Evolutionary conservation across 2,888 invertebrate genomes (phyloP).

Genomic region (Laothoe populi): DNA sequence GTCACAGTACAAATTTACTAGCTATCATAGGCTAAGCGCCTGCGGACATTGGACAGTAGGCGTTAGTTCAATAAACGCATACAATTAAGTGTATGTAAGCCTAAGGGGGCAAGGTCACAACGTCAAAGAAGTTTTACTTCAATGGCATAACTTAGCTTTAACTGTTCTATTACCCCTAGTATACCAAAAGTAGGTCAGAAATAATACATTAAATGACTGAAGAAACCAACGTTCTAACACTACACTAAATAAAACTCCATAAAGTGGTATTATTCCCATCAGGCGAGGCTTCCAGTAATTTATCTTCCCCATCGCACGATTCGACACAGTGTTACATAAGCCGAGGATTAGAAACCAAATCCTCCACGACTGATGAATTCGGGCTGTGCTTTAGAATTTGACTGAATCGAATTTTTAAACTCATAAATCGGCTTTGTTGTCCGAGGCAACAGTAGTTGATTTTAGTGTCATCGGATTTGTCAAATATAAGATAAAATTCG

Average conservation of each 20-base stretch:
- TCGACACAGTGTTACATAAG: constrained; percentile 17
- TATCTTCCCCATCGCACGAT: constrained; percentile 16
- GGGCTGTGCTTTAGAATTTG: neutral
- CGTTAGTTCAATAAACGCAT: constrained; percentile 13
- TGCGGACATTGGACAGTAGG: neutral
- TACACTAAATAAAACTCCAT: constrained; percentile 20
- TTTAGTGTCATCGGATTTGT: constrained; percentile 18
- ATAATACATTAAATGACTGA: too few species aligned
- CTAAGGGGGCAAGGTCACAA: neutral
- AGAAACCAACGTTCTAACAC: too few species aligned
- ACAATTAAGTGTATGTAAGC: neutral
- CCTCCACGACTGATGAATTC: constrained; percentile 15
- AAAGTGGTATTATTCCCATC: constrained; percentile 10
- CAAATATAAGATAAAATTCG: neutral
- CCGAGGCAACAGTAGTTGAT: neutral
- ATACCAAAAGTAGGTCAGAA: too few species aligned
- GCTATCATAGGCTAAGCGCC: constrained; percentile 24
- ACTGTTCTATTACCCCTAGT: too few species aligned
- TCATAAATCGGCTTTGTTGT: constrained; percentile 18
- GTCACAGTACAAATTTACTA: constrained; percentile 66
- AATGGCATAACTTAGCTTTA: too few species aligned
- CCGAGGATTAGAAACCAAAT: constrained; percentile 29
- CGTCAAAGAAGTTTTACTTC: too few species aligned
- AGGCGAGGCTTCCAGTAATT: constrained; percentile 18
- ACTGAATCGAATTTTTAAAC: constrained; percentile 3